Base-by-base conservation (phyloP, 1,140 invertebrate genomes). In the Lepidurus arcticus region DNA sequence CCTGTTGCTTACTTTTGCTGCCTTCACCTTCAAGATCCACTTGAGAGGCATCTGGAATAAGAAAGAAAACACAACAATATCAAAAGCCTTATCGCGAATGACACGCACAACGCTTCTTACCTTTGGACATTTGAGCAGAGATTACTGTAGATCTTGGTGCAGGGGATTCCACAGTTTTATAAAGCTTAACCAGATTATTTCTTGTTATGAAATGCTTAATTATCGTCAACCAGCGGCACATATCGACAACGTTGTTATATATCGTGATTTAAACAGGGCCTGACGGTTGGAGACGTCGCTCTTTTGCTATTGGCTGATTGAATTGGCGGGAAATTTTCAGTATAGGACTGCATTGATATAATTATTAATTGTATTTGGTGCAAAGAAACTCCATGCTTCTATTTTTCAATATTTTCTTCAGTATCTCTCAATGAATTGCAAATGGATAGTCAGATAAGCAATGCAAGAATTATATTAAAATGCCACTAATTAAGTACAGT, bases 161-260 rank as follows among this genome's bases (percentile, higher is more conserved):
- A n/a, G 53, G 21, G 3, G 21, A 65, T 16, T 65, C 16, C 16
- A 21, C 53, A 65, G 53, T 65, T 65, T 13, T 16, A 11, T 21
- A 21, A 13, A 65, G 7, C 16, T 13, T 65, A 65, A 65, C 53
- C 16, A 65, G 53, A 65, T 65, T 65, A 65, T 65, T 65, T 16
- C 13, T 65, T 65, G 13, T 65, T 65, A 65, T 65, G 53, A 65
- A 65, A 65, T 65, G 16, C 21, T 65, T 65, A 65, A 65, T 65
- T 13, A 65, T 65, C 53, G 53, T 21, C 53, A 65, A 65, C 53
- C 8, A 16, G 21, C 53, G 53, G 21, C 16, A n/a, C 53, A 65
- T 65, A 65, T 65, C 53, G 53, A 65, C 13, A 65, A 65, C 34
- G 34, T 34, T 34, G n/a, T 65, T 65, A 65, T 16, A 16, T 65